These are phyloP conservation scores for Turritopsis dohrnii DNA, from an alignment of 30 jellyfish, hydroid and myxozoan species.

Conservation along the genomic window DNA sequence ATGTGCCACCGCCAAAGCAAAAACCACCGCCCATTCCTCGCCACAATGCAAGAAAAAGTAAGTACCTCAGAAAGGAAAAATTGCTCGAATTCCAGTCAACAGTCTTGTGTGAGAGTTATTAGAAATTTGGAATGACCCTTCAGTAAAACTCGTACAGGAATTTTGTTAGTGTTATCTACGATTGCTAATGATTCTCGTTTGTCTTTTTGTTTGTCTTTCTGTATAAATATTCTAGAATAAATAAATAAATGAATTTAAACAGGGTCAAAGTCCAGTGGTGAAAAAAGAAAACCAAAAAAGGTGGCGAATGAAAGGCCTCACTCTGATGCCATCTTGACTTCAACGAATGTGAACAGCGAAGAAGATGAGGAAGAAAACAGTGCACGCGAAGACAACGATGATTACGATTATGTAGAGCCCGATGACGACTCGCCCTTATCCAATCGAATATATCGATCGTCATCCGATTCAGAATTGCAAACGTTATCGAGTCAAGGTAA, in stretches of 20 bases:
- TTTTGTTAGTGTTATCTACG: too few relatives aligned
- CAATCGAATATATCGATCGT: slow-evolving; percentile 15
- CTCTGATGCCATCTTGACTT: neutral
- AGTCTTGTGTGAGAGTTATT: too few relatives aligned
- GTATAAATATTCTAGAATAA: neutral
- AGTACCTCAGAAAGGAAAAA: neutral
- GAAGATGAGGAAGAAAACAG: neutral
- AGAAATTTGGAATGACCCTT: too few relatives aligned
- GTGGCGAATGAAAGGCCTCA: neutral
- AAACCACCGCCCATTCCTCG: slow-evolving; percentile 19
- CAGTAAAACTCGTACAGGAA: too few relatives aligned
- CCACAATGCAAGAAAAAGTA: neutral
- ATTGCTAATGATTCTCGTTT: too few relatives aligned
- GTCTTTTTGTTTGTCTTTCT: neutral
- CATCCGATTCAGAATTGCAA: neutral
- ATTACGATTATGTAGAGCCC: slow-evolving; percentile 1
- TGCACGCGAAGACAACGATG: neutral
- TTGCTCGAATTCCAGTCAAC: too few relatives aligned
- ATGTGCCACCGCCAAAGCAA: slow-evolving; percentile 4
- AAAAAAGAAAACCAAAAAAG: neutral
- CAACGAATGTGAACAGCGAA: neutral
- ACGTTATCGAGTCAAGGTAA: neutral
- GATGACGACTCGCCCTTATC: neutral
- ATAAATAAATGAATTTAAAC: too few relatives aligned
- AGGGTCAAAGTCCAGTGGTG: neutral